A percentile compares a stretch with the other conserved stretches of the same genome.
Evolutionary conservation across 2,888 invertebrate species (phyloP).

Genomic region (Mimachlamys varia): DNA sequence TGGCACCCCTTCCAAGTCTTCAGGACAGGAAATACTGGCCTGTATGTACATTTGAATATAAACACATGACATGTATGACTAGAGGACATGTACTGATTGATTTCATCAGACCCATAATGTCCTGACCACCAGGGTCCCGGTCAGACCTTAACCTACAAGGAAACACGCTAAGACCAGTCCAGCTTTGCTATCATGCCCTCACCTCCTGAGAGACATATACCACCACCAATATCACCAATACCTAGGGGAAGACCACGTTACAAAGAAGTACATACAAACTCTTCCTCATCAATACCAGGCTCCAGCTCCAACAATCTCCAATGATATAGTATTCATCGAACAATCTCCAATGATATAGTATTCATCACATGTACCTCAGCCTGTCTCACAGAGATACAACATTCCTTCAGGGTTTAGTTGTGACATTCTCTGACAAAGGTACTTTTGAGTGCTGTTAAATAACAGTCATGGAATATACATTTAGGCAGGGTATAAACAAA

Average conservation of each 20-base stretch:
- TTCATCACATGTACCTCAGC: background rate
- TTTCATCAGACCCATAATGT: background rate
- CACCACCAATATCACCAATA: background rate
- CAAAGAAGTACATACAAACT: background rate
- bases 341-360: background rate
- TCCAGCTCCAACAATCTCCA: background rate
- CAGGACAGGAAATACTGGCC: background rate
- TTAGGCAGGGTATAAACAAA: too few relatives aligned
- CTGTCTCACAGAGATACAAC: background rate
- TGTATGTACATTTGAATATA: too few relatives aligned
- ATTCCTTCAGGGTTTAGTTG: too few relatives aligned
- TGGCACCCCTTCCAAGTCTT: background rate
- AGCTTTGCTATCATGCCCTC: background rate
- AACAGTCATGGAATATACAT: too few relatives aligned
- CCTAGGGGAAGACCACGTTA: background rate
- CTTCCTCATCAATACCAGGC: background rate
- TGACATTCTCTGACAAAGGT: too few relatives aligned
- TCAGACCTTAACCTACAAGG: background rate
- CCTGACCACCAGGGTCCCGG: background rate
- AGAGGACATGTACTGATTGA: background rate
- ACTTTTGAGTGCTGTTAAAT: too few relatives aligned
- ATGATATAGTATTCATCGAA: background rate
- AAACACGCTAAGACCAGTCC: background rate
- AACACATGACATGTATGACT: background rate
- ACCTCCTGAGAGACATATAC: background rate